These are phyloP conservation scores for Drosophila sucinea DNA, from an alignment of 1,140 invertebrate species.

Conservation along the genomic window DNA sequence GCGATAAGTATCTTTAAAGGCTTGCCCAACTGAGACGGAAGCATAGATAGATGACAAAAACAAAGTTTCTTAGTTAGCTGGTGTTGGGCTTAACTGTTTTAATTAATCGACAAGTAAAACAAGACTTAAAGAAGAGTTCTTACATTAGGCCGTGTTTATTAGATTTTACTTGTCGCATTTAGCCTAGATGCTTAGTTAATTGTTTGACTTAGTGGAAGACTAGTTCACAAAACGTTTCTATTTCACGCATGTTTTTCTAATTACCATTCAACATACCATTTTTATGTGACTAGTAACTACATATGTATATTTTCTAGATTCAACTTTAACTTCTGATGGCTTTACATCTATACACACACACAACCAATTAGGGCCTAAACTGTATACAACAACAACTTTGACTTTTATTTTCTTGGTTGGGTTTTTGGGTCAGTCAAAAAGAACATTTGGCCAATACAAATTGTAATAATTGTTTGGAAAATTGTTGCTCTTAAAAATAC, in stretches of 20 bases:
- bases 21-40: background rate
- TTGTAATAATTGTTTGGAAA: constrained; percentile 78
- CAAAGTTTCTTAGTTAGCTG: background rate
- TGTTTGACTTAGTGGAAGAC: background rate
- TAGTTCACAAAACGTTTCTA: too few species aligned
- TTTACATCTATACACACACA: constrained; percentile 19
- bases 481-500: constrained; percentile 74
- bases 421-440: constrained; percentile 29
- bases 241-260: too few species aligned
- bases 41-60: constrained; percentile 1
- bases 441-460: constrained; percentile 59
- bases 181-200: background rate
- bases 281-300: background rate
- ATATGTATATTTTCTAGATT: background rate
- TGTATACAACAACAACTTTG: constrained; percentile 11
- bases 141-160: background rate
- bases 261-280: background rate
- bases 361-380: constrained; percentile 12
- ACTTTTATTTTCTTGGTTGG: constrained; percentile 24
- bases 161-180: background rate
- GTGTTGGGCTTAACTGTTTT: background rate
- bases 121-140: background rate
- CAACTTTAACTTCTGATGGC: constrained; percentile 28
- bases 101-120: background rate
- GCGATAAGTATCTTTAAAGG: constrained; percentile 7